Conservation (phyloP, 2,113 vertebrate species). For the Bombycilla garrulus region DNA sequence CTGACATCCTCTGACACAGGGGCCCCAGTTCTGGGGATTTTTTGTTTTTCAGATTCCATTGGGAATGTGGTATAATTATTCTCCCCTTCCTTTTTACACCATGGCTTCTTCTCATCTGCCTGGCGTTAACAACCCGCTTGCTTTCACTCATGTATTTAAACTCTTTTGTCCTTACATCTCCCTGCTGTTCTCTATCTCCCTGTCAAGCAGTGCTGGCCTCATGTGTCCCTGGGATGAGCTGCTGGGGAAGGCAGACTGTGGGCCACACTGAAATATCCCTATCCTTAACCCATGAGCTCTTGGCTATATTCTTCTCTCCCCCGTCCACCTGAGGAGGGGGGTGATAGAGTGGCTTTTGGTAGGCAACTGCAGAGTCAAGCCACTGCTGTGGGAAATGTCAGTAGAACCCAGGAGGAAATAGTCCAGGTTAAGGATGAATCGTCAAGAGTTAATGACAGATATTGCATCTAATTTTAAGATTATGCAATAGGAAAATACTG, state of each 20-base stretch:
- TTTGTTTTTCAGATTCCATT: not conserved
- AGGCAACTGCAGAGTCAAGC: not conserved
- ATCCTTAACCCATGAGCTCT: not conserved
- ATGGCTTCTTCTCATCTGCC: not conserved
- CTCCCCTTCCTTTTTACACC: not conserved
- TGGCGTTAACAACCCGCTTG: not conserved
- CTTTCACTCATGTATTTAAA: not conserved
- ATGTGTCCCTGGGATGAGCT: rapidly evolving
- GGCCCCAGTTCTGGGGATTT: not conserved
- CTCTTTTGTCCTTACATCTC: not conserved
- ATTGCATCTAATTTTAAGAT: not conserved
- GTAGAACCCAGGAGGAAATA: not conserved
- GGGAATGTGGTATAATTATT: not conserved
- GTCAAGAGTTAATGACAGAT: not conserved
- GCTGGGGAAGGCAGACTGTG: not conserved
- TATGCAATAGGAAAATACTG: not conserved
- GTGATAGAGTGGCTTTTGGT: not conserved
- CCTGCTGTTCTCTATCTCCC: not conserved
- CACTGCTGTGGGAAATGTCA: not conserved
- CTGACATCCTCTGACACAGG: not conserved
- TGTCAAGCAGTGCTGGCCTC: not conserved
- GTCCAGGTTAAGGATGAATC: not conserved
- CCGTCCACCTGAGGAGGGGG: not conserved
- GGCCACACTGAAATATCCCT: not conserved
- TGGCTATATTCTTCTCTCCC: not conserved